Percentiles rank a stretch among this genome's conserved stretches.
phyloP scores from a whole-genome alignment of 2,797 vertebrate species.

The Pipistrellus kuhlii region DNA sequence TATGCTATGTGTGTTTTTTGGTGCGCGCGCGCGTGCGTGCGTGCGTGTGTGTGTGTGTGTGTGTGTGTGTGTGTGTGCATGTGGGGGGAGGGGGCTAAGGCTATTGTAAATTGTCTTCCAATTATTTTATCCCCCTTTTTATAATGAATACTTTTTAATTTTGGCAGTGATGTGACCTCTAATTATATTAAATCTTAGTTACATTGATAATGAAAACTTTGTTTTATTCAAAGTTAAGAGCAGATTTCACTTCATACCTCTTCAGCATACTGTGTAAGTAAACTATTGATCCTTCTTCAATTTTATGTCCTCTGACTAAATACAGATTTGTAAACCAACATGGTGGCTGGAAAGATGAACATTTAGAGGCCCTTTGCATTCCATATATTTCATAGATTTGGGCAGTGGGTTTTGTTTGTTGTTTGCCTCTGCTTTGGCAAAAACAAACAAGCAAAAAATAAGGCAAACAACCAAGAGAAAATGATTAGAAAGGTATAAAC shows the following conservation, averaged over 20 bases:
- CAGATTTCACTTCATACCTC: background rate
- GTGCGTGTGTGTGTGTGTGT: too few relatives aligned
- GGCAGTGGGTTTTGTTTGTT: background rate
- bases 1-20: background rate
- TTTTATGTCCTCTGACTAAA: slow-evolving; percentile 47
- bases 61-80: too few relatives aligned
- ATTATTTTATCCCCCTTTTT: slow-evolving; percentile 27
- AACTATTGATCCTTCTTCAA: background rate
- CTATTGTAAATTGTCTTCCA: slow-evolving; percentile 40
- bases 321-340: background rate
- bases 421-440: slow-evolving; percentile 3
- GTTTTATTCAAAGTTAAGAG: slow-evolving; percentile 7
- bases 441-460: slow-evolving; percentile 44
- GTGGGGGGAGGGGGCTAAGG: background rate
- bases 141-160: slow-evolving; percentile 29
- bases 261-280: background rate
- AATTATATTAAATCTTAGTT: slow-evolving; percentile 63
- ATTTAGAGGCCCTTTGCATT: slow-evolving; percentile 24
- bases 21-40: too few relatives aligned
- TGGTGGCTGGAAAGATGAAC: background rate
- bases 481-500: slow-evolving; percentile 20
- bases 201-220: slow-evolving; percentile 65
- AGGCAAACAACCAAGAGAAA: slow-evolving; percentile 41
- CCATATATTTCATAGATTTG: background rate
- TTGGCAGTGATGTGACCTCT: slow-evolving; percentile 33